phyloP scores from a whole-genome alignment of 2,797 vertebrate genomes.

The Sebastes vulpes region DNA sequence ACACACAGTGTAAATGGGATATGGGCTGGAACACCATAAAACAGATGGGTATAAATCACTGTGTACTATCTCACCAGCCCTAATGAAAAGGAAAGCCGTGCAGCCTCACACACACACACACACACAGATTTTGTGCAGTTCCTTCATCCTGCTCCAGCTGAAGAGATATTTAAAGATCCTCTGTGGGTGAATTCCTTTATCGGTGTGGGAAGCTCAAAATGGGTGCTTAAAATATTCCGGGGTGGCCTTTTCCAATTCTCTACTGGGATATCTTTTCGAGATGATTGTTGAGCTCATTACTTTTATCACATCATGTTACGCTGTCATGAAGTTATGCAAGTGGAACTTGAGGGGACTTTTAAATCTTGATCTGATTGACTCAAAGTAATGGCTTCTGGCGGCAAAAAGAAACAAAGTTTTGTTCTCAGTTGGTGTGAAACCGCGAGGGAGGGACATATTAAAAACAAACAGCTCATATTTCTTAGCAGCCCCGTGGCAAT shows the following conservation, averaged over 20 bases:
- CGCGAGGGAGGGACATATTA: constrained; percentile 19
- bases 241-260: constrained; percentile 50
- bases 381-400: constrained; percentile 40
- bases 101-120: background rate
- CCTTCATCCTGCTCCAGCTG: constrained; percentile 70
- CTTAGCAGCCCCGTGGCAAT: background rate
- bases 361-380: constrained; percentile 55
- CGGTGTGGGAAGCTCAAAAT: constrained; percentile 41
- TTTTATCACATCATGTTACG: constrained; percentile 59
- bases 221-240: constrained; percentile 57
- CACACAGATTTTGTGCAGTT: constrained; percentile 37
- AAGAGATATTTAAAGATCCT: constrained; percentile 73
- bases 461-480: constrained; percentile 54
- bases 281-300: constrained; percentile 60
- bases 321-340: constrained; percentile 52
- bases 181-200: constrained; percentile 45
- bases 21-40: constrained; percentile 71
- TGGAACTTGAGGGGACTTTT: constrained; percentile 36
- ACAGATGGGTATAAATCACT: constrained; percentile 76
- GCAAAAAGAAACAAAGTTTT: constrained; percentile 7
- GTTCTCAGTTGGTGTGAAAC: constrained; percentile 22
- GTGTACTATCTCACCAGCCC: constrained; percentile 59
- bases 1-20: constrained; percentile 63
- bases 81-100: constrained; percentile 62
- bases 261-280: background rate